These are phyloP conservation scores for Latheticus oryzae DNA, from an alignment of 2,888 invertebrate species.

Conservation along the genomic window DNA sequence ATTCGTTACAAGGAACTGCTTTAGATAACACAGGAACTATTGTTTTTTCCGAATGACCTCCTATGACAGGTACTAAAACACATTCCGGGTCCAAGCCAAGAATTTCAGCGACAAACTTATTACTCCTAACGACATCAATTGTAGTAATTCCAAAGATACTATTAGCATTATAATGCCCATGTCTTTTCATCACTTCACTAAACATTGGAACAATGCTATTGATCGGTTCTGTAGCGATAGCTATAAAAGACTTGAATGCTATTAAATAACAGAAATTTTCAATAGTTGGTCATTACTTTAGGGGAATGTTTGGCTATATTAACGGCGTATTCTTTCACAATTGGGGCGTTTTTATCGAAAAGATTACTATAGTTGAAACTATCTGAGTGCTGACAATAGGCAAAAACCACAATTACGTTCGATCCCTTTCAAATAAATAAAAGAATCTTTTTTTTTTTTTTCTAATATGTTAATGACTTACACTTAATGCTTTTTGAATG, in stretches of 20 bases:
- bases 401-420: slow-evolving; percentile 58
- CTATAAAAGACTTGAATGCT: slow-evolving; percentile 55
- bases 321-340: slow-evolving; percentile 55
- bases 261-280: background rate
- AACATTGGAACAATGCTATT: slow-evolving; percentile 80
- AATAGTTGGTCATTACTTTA: slow-evolving; percentile 46
- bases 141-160: slow-evolving; percentile 80
- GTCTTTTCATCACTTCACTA: slow-evolving; percentile 74
- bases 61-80: slow-evolving; percentile 79
- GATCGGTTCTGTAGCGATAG: slow-evolving; percentile 68
- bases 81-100: slow-evolving; percentile 73
- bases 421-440: slow-evolving; percentile 50
- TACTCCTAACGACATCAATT: slow-evolving; percentile 78
- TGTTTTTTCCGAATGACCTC: slow-evolving; percentile 81
- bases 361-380: slow-evolving; percentile 11
- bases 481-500: slow-evolving; percentile 57
- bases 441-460: too few species aligned
- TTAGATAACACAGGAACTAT: slow-evolving; percentile 83
- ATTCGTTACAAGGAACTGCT: slow-evolving; percentile 67
- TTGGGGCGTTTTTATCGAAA: slow-evolving; percentile 56
- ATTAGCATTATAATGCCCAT: slow-evolving; percentile 72
- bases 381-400: slow-evolving; percentile 49
- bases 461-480: slow-evolving; percentile 41
- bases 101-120: slow-evolving; percentile 78
- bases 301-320: slow-evolving; percentile 54